Conservation (phyloP, 2,888 invertebrate genomes). For the Aleiodes leptofemur region DNA sequence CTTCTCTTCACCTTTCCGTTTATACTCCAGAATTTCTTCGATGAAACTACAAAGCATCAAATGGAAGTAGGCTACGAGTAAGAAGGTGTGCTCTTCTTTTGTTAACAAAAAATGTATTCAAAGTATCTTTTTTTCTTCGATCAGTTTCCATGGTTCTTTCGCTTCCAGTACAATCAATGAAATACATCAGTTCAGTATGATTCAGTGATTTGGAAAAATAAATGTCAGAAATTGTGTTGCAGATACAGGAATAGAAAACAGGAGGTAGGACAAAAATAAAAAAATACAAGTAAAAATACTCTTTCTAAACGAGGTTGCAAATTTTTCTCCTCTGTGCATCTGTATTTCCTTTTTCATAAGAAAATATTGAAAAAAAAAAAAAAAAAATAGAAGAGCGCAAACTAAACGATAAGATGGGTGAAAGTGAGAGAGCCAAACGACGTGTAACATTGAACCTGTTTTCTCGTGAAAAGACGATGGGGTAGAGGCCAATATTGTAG, state of each 20-base stretch:
- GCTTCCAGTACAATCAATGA: conserved; percentile 5
- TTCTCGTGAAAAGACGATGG: not conserved
- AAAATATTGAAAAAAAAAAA: not conserved
- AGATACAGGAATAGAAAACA: not conserved
- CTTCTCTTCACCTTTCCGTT: not conserved
- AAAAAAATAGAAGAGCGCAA: not conserved
- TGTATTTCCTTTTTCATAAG: no score
- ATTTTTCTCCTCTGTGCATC: not conserved
- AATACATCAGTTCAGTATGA: conserved; percentile 17
- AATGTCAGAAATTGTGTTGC: conserved; percentile 13
- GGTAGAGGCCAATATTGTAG: conserved; percentile 3
- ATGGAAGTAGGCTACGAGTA: conserved; percentile 18
- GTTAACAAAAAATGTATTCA: not conserved
- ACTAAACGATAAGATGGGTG: conserved; percentile 9
- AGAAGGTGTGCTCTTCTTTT: not conserved
- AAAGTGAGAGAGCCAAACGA: conserved; percentile 31
- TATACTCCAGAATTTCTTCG: conserved; percentile 11
- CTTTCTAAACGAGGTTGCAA: not conserved
- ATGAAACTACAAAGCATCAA: conserved; percentile 19
- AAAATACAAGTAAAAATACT: not conserved
- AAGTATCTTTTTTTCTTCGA: no score
- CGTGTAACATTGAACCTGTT: conserved; percentile 20
- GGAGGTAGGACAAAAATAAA: not conserved
- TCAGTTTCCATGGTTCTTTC: no score
- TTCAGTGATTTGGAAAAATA: conserved; percentile 30